Evolutionary conservation across 2,113 vertebrate species (phyloP).

Genomic region (Cepphus grylle): DNA sequence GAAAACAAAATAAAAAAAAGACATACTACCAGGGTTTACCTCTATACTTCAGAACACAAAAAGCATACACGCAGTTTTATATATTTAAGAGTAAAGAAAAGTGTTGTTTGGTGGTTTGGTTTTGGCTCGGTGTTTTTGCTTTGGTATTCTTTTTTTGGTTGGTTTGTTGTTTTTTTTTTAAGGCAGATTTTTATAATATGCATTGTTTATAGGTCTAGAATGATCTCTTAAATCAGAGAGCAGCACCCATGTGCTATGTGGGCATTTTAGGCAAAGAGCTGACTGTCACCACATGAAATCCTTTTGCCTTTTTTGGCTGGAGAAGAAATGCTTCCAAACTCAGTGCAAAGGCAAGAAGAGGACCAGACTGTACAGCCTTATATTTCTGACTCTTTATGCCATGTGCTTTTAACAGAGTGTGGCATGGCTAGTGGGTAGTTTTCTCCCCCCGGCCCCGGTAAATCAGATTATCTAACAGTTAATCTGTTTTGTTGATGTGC

Average conservation of each 20-base stretch:
- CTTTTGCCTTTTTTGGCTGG: background rate
- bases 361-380: background rate
- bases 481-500: slow-evolving; percentile 45
- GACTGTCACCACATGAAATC: background rate
- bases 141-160: too few relatives aligned
- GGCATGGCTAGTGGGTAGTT: background rate
- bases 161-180: background rate
- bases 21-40: background rate
- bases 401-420: slow-evolving; percentile 10
- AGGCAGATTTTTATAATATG: background rate
- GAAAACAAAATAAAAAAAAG: background rate
- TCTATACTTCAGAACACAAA: background rate
- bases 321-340: background rate
- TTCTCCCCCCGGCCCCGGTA: background rate
- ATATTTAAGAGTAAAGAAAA: background rate
- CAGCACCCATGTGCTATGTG: background rate
- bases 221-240: background rate
- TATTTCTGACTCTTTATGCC: background rate
- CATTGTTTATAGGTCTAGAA: background rate
- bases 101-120: background rate
- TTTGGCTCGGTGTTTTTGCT: background rate
- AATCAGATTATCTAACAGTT: slow-evolving; percentile 47
- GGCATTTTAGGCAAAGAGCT: background rate
- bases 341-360: background rate
- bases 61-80: background rate